Evolutionary conservation across 2,888 invertebrate genomes (phyloP).

Genomic region (Cybosia mesomella): DNA sequence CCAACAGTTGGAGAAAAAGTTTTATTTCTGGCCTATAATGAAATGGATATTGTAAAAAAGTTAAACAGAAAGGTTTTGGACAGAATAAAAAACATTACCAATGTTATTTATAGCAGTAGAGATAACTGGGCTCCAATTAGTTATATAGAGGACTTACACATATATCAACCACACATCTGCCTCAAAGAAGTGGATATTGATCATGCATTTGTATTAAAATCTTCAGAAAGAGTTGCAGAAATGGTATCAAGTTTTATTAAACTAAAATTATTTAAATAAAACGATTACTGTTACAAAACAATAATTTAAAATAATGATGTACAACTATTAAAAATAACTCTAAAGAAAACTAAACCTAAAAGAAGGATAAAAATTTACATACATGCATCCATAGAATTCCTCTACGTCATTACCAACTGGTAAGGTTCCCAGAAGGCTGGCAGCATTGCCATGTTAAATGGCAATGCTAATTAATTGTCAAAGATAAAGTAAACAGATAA

Average conservation of each 20-base stretch:
- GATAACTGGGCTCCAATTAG: slow-evolving; percentile 95
- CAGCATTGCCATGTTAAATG: no score
- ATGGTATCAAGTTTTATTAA: slow-evolving; percentile 70
- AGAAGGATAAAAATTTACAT: no score
- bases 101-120: slow-evolving; percentile 91
- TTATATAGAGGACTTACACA: slow-evolving; percentile 89
- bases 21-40: slow-evolving; percentile 91
- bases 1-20: slow-evolving; percentile 88
- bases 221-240: slow-evolving; percentile 86
- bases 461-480: no score
- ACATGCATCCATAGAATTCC: no score
- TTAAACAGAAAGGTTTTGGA: slow-evolving; percentile 89
- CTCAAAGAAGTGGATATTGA: slow-evolving; percentile 73
- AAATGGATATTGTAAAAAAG: slow-evolving; percentile 91
- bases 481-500: no score
- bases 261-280: slow-evolving; percentile 33
- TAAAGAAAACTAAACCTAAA: no score
- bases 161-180: slow-evolving; percentile 65
- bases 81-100: slow-evolving; percentile 86
- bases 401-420: no score
- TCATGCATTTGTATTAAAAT: slow-evolving; percentile 94
- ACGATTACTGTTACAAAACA: no score
- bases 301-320: neutral
- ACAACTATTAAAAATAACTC: no score
- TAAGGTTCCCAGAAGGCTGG: no score